These are phyloP conservation scores for Sphinx pinastri DNA, from an alignment of 2,888 invertebrate species.

Conservation along the genomic window DNA sequence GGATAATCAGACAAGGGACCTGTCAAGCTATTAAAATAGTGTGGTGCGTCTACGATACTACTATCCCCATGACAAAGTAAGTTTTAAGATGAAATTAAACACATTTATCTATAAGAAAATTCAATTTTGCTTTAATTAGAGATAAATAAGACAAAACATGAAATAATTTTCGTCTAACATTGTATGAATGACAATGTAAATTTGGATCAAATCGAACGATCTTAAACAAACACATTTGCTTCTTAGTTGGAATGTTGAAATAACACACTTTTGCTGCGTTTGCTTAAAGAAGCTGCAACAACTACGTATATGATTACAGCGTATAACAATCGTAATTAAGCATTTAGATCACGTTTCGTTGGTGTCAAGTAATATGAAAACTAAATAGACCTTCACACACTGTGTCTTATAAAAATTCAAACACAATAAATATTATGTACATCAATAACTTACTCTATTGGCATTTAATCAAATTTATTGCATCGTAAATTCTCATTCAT, in stretches of 20 bases:
- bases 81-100: constrained; percentile 1
- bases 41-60: too few relatives aligned
- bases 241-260: constrained; percentile 7
- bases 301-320: background rate
- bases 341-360: background rate
- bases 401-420: constrained; percentile 17
- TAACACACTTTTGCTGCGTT: background rate
- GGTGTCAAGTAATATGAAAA: constrained; percentile 1
- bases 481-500: constrained; percentile 30
- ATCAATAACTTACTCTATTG: constrained; percentile 23
- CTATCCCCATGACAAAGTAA: too few relatives aligned
- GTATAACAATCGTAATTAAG: background rate
- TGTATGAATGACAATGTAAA: background rate
- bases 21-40: too few relatives aligned
- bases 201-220: background rate
- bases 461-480: constrained; percentile 26
- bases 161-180: background rate
- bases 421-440: constrained; percentile 27
- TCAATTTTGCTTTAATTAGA: constrained; percentile 2
- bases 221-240: background rate
- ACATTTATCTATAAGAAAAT: background rate
- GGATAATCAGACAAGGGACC: too few relatives aligned
- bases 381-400: constrained; percentile 4
- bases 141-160: background rate
- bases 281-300: constrained; percentile 2